Evolutionary conservation across 2,888 invertebrate genomes (phyloP), one percentile per base, ranked within the genome.

Genomic region (Serripes groenlandicus): DNA sequence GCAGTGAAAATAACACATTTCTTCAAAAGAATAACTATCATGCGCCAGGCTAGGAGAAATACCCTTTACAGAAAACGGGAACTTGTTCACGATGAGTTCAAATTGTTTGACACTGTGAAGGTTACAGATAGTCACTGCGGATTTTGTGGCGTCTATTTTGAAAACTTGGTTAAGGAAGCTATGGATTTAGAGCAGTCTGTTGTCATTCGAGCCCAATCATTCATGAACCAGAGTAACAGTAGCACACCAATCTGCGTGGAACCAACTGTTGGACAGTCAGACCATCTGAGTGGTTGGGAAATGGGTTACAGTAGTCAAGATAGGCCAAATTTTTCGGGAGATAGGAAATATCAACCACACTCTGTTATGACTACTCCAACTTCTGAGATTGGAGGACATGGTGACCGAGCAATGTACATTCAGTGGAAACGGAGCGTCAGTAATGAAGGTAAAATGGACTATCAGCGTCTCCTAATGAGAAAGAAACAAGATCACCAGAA

Each of bases 81-180:
- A 21, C 32, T 37, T 56, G 21, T 21, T 26, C 0, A 72, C 26
- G 28, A 64, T 49, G 23, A 56, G 30, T 26, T 42, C 62, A 62
- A 83, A 0, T 69, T 73, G 9, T 88, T 90, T 72, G 70, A 62
- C n/a, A 62, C 62, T 11, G 70, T 79, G 23, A 71, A 78, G 23
- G 70, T 90, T 18, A 75, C 79, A 66, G 81, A 88, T 3, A 77
- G 34, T 0, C 71, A 76, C 32, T 90, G 90, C 83, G 88, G 87
- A 0, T 80, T 87, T 23, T 89, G 90, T 82, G 87, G 86, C 18
- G 80, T 79, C 0, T 68, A 62, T 18, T 89, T 89, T 35, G 75
- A 83, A 23, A 15, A 60, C 23, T 66, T 72, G 58, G n/a, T 79
- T 11, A 37, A 64, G 42, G 60, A 76, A 26, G 37, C 23, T 9